Base-by-base conservation (phyloP, 2,797 vertebrate genomes). In the Sebastolobus alascanus region DNA sequence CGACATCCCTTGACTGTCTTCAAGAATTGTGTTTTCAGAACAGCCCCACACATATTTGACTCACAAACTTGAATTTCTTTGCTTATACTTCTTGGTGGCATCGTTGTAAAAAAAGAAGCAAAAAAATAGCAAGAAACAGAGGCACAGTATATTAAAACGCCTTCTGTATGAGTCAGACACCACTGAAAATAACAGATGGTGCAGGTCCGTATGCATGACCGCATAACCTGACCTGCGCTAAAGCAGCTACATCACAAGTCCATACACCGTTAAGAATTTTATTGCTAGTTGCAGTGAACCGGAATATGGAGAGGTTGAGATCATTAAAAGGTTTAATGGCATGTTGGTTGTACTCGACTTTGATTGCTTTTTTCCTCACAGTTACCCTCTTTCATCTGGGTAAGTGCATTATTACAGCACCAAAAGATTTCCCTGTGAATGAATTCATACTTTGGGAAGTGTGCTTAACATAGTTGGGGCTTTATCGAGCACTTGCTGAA, bases 221-320 rank as follows among this genome's bases (percentile, higher is more conserved):
- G 20, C 46, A 50, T 61, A 82, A 84, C 74, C 65, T 88, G 89
- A 93, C 90, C 89, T 80, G 80, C 14, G 33, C 88, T 89, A 56
- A 84, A 83, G 82, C 80, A 70, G 85, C 82, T 87, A 87, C 79
- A 84, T 84, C 83, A 86, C 63, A 64, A 86, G 80, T 80, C 73
- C 79, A 71, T 73, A 84, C 66, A 50, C 84, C 84, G 72, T 88
- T 86, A 84, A 80, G 59, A 61, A 75, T 91, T 90, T 92, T 88
- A 92, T 79, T 84, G 87, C 84, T 93, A 90, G 93, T 91, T 92
- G 87, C 88, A 89, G 63, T 82, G 77, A 84, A 84, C 77, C 73
- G 66, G 74, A 86, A 91, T 87, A 79, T 78, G 73, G 83, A 73
- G 73, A 82, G 85, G 84, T 76, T 87, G 84, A 84, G 75, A 70